A percentile compares a stretch with the other conserved stretches of the same genome.
Conservation (phyloP, 2,113 vertebrate species). For the Psilopogon haemacephalus region DNA sequence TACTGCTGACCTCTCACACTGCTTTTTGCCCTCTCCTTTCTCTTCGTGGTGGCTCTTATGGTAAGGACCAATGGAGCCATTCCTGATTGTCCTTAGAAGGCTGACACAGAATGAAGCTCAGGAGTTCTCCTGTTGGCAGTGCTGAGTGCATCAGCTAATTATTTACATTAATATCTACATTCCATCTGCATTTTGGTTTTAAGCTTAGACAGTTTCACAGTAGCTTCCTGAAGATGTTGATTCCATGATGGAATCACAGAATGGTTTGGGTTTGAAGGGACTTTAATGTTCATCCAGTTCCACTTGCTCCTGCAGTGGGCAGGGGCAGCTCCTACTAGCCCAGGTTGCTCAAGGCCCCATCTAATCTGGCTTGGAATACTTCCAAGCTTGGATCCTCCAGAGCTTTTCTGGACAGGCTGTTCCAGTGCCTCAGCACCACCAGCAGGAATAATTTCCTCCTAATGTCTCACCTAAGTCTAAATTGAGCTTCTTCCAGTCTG, state of each 20-base stretch:
- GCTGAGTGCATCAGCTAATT: neutral
- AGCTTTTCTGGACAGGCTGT: too few species aligned
- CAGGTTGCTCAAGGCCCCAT: too few species aligned
- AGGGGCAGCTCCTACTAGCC: too few species aligned
- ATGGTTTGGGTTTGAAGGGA: neutral
- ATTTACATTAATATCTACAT: neutral
- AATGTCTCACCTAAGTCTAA: too few species aligned
- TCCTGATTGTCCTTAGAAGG: neutral
- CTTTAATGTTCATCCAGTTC: too few species aligned
- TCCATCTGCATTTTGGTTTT: neutral
- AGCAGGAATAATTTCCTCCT: too few species aligned
- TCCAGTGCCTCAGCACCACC: too few species aligned
- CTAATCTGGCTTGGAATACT: too few species aligned
- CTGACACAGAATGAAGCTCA: neutral
- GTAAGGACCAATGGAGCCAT: neutral
- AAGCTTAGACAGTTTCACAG: neutral
- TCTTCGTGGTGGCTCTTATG: neutral
- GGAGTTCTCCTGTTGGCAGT: neutral
- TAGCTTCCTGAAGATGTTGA: neutral
- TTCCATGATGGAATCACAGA: neutral
- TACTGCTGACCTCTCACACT: neutral
- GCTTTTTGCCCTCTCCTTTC: too few species aligned
- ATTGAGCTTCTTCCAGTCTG: too few species aligned
- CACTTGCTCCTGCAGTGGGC: too few species aligned
- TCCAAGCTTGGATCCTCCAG: too few species aligned